A percentile compares a stretch with the other conserved stretches of the same genome.
Conservation (phyloP, 92 coral and sea anemone species). For the Epizoanthus scotinus region DNA sequence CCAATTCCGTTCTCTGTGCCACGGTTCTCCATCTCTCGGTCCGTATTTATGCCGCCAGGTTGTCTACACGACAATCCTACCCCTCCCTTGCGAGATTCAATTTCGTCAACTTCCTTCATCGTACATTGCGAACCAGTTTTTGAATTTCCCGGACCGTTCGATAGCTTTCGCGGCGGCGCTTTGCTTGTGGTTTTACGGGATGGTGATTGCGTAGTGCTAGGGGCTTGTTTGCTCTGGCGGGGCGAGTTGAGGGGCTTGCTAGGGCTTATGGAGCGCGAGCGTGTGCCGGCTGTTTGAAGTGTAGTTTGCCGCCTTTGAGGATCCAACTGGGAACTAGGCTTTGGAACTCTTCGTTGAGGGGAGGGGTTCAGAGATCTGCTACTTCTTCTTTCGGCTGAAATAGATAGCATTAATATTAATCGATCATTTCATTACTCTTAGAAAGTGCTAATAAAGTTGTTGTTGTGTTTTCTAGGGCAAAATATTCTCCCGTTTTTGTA, state of each 20-base stretch:
- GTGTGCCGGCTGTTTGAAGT: conserved; percentile 16
- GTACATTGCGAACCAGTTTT: conserved; percentile 6
- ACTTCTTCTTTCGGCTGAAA: conserved; percentile 23
- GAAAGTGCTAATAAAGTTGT: too few species aligned
- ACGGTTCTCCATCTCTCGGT: background rate
- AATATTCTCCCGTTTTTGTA: too few species aligned
- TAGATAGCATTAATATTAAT: too few species aligned
- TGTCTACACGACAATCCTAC: background rate
- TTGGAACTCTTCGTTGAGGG: conserved; percentile 25
- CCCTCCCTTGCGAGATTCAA: background rate
- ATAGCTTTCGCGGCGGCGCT: conserved; percentile 6
- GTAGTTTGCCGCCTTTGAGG: background rate
- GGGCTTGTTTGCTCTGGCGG: background rate
- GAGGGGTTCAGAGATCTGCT: conserved; percentile 32
- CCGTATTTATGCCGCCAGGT: background rate
- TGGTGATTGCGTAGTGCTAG: background rate
- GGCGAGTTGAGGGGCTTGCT: conserved; percentile 4
- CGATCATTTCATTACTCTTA: too few species aligned
- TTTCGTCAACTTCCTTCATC: background rate
- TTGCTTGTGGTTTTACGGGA: conserved; percentile 10
- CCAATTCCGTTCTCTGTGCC: background rate
- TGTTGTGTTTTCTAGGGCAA: too few species aligned
- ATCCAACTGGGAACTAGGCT: background rate
- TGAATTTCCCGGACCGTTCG: background rate
- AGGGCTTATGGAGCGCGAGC: conserved; percentile 6